phyloP scores from a whole-genome alignment of 2,113 vertebrate genomes.

The Colistium nudipinnis region DNA sequence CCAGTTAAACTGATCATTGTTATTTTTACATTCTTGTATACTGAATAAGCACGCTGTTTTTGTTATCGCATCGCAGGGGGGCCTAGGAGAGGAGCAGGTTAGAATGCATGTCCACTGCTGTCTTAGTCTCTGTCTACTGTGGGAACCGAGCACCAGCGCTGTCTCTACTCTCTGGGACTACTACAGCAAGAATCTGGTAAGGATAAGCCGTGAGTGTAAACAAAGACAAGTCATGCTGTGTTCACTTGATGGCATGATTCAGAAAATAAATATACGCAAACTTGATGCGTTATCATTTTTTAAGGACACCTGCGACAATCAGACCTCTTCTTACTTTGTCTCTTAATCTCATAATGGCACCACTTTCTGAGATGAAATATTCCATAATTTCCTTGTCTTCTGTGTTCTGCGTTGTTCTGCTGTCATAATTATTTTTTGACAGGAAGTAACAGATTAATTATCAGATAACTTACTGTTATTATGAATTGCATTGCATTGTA shows the following conservation, averaged over 20 bases:
- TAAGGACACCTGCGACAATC: background rate
- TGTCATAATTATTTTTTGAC: no score
- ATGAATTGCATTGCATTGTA: background rate
- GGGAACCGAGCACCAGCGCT: constrained; percentile 86
- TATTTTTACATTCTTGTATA: background rate
- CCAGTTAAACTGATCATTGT: background rate
- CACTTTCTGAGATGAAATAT: background rate
- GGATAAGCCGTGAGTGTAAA: constrained; percentile 21
- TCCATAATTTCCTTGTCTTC: background rate
- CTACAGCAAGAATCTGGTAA: constrained; percentile 94
- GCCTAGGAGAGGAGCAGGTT: constrained; percentile 88
- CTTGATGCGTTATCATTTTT: background rate
- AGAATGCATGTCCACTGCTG: constrained; percentile 95
- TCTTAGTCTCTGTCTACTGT: constrained; percentile 87
- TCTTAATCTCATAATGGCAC: no score
- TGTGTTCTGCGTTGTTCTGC: background rate
- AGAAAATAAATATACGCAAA: background rate
- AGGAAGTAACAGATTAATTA: background rate
- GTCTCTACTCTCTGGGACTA: constrained; percentile 93
- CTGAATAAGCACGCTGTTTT: background rate
- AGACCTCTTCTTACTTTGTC: no score
- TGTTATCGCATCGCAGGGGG: constrained; percentile 55
- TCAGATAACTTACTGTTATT: background rate
- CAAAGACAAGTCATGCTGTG: background rate
- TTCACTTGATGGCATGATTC: background rate